Percentiles rank a stretch among this genome's conserved stretches.
phyloP scores from a whole-genome alignment of 2,113 vertebrate genomes.

The Spea multiplicata region DNA sequence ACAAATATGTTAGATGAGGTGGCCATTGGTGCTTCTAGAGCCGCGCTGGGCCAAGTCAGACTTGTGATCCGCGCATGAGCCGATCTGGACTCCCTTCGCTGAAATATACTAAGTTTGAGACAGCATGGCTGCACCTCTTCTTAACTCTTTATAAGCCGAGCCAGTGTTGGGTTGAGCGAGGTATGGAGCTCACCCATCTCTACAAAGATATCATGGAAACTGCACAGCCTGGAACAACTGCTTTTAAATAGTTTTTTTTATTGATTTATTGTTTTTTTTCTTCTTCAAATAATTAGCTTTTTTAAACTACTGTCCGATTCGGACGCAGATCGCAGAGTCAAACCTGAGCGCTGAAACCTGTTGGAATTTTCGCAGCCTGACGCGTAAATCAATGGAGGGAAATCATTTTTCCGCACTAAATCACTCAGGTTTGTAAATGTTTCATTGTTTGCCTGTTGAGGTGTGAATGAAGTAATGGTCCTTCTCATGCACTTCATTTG shows the following conservation, averaged over 20 bases:
- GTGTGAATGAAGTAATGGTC: conserved; percentile 83
- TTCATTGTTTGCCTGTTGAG: conserved; percentile 77
- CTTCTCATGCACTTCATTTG: conserved; percentile 72
- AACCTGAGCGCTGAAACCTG: background rate
- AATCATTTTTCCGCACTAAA: conserved; percentile 38
- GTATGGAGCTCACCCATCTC: no score
- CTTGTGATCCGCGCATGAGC: no score
- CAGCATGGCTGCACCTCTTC: no score
- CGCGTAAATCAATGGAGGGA: conserved; percentile 30
- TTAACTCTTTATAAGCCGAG: no score
- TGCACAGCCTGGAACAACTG: no score
- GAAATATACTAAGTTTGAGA: no score
- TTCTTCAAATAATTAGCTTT: background rate
- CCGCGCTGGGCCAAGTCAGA: no score
- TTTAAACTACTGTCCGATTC: background rate
- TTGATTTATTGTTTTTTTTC: background rate
- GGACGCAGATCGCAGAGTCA: background rate
- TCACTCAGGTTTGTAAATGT: conserved; percentile 65
- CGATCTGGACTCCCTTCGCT: no score
- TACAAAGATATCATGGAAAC: no score
- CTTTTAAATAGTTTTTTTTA: background rate
- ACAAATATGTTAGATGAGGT: no score
- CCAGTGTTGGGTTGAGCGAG: no score
- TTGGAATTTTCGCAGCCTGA: conserved; percentile 36
- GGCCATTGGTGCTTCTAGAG: no score